A percentile compares a stretch with the other conserved stretches of the same genome.
Conservation (phyloP, 2,113 vertebrate species). For the Anser cygnoides region DNA sequence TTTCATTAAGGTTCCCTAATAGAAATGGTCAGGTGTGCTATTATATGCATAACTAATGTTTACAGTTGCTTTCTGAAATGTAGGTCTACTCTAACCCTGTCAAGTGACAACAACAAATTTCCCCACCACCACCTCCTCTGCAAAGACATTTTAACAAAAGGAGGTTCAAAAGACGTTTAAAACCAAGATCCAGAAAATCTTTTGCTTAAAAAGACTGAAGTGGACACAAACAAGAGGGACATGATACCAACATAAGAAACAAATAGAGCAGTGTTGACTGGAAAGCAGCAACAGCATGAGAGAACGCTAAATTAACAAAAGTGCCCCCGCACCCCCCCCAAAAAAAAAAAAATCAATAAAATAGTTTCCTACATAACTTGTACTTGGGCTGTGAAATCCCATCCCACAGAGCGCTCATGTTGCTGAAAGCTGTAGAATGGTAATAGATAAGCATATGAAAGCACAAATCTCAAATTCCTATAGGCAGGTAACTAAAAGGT, state of each 20-base stretch:
- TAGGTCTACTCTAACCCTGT: neutral
- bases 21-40: neutral
- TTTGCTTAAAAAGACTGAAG: neutral
- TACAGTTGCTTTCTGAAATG: neutral
- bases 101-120: neutral
- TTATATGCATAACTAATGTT: neutral
- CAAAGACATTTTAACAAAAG: neutral
- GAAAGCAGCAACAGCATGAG: neutral
- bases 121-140: neutral
- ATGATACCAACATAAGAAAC: neutral
- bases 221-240: neutral
- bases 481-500: neutral
- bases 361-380: neutral
- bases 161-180: neutral
- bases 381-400: neutral
- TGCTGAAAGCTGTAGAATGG: neutral
- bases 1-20: neutral
- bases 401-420: neutral
- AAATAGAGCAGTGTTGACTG: neutral
- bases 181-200: neutral
- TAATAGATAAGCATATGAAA: neutral
- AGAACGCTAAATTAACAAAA: neutral
- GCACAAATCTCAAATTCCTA: neutral
- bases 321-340: neutral
- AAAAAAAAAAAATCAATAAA: neutral